Percentiles rank a stretch among this genome's conserved stretches.
Evolutionary conservation across 2,797 vertebrate species (phyloP).

Genomic region (Paedocypris micromegethes): DNA sequence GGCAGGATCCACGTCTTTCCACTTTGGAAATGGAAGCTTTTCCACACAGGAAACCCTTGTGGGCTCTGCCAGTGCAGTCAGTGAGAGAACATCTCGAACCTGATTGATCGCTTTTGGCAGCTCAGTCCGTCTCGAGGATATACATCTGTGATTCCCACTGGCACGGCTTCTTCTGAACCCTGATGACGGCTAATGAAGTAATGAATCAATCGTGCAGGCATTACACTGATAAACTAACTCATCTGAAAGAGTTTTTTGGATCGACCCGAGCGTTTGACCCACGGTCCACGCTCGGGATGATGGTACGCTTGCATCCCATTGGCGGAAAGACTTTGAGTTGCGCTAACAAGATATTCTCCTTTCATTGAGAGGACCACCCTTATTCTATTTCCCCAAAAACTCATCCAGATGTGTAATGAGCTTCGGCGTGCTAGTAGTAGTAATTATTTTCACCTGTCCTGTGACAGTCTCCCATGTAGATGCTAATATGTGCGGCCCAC

Average conservation of each 20-base stretch:
- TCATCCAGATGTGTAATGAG: conserved; percentile 75
- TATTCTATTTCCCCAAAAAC: conserved; percentile 63
- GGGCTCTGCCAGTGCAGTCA: conserved; percentile 43
- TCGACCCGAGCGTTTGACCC: conserved; percentile 2
- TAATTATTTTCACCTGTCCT: conserved; percentile 73
- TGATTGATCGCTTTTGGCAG: conserved; percentile 45
- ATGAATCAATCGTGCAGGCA: conserved; percentile 44
- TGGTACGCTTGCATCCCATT: not conserved
- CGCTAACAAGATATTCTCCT: conserved; percentile 66
- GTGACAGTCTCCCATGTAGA: conserved; percentile 52
- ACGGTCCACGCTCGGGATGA: not conserved
- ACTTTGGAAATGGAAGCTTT: conserved; percentile 43
- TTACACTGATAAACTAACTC: conserved; percentile 28
- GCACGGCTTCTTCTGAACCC: conserved; percentile 32
- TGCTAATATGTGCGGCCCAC: conserved; percentile 54
- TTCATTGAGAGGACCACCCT: conserved; percentile 67
- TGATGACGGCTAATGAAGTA: conserved; percentile 46
- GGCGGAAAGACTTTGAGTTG: conserved; percentile 37
- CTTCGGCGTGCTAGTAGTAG: conserved; percentile 47
- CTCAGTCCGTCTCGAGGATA: conserved; percentile 43
- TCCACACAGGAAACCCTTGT: conserved; percentile 49
- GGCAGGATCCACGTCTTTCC: conserved; percentile 39
- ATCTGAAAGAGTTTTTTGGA: conserved; percentile 7
- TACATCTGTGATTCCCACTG: conserved; percentile 47
- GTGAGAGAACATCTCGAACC: conserved; percentile 43